Evolutionary conservation across 2,113 vertebrate species (phyloP).

Genomic region (Muntiacus reevesi): DNA sequence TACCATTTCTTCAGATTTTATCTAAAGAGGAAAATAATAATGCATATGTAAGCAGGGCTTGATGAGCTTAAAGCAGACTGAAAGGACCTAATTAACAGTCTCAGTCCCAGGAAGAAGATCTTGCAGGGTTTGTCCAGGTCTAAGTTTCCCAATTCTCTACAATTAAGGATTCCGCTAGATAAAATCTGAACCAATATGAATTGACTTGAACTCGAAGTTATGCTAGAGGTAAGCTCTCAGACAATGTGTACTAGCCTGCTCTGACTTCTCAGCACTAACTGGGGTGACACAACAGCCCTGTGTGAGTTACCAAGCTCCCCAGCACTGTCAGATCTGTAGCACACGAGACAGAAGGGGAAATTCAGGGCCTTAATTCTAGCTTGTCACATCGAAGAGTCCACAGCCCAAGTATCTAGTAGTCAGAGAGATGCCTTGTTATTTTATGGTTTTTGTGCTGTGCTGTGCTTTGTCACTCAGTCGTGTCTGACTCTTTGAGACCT

Average conservation of each 20-base stretch:
- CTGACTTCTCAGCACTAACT: background rate
- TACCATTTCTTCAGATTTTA: slow-evolving; percentile 19
- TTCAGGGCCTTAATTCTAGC: background rate
- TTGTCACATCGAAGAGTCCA: background rate
- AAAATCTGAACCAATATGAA: background rate
- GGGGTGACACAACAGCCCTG: background rate
- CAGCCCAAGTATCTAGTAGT: background rate
- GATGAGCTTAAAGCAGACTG: background rate
- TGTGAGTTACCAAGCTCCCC: background rate
- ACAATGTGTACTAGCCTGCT: background rate
- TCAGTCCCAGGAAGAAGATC: background rate
- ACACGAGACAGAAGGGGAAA: background rate
- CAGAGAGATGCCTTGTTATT: background rate
- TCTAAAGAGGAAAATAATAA: background rate
- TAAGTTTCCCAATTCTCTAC: background rate
- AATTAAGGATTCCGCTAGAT: background rate
- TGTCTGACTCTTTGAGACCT: background rate
- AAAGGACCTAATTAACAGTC: background rate
- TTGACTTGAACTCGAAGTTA: background rate
- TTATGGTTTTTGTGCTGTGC: background rate
- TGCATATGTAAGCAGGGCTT: background rate
- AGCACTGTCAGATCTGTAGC: background rate
- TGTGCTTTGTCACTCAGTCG: background rate
- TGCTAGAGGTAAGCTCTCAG: background rate
- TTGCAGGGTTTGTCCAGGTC: background rate